Percentiles rank a stretch among this genome's conserved stretches.
phyloP scores from a whole-genome alignment of 92 coral and sea anemone species.

The Porites divaricata region DNA sequence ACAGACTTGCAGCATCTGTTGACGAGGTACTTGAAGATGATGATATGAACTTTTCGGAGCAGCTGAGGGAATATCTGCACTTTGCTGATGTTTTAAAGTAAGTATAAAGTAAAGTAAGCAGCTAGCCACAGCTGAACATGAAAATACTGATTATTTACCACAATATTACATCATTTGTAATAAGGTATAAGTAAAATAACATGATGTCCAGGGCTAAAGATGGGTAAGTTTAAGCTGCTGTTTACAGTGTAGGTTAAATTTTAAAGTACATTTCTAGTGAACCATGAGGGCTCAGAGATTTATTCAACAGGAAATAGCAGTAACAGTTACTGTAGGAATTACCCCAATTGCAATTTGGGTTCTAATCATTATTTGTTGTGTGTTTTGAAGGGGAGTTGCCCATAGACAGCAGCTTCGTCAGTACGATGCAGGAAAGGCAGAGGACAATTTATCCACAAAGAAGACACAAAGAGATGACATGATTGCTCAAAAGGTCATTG shows the following conservation, averaged over 20 bases:
- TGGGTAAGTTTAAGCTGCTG: too few relatives aligned
- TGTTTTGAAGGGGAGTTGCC: conserved; percentile 75
- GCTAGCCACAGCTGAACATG: neutral
- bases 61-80: conserved; percentile 81
- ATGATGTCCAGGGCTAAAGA: too few relatives aligned
- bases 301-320: too few relatives aligned
- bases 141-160: too few relatives aligned
- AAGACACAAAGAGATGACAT: conserved; percentile 81
- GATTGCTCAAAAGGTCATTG: conserved; percentile 76
- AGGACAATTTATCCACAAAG: conserved; percentile 78
- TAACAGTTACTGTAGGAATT: too few relatives aligned
- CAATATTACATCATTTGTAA: too few relatives aligned
- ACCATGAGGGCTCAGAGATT: too few relatives aligned
- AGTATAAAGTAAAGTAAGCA: neutral
- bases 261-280: too few relatives aligned
- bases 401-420: conserved; percentile 94
- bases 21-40: conserved; percentile 85
- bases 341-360: neutral
- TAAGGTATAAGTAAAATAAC: too few relatives aligned
- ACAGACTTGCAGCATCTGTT: conserved; percentile 84
- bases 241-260: too few relatives aligned
- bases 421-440: conserved; percentile 94
- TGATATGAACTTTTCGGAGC: conserved; percentile 86
- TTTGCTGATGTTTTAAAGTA: conserved; percentile 93
- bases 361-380: neutral